Conservation (phyloP, 64 coral and sea anemone genomes). For the Montipora cactus region DNA sequence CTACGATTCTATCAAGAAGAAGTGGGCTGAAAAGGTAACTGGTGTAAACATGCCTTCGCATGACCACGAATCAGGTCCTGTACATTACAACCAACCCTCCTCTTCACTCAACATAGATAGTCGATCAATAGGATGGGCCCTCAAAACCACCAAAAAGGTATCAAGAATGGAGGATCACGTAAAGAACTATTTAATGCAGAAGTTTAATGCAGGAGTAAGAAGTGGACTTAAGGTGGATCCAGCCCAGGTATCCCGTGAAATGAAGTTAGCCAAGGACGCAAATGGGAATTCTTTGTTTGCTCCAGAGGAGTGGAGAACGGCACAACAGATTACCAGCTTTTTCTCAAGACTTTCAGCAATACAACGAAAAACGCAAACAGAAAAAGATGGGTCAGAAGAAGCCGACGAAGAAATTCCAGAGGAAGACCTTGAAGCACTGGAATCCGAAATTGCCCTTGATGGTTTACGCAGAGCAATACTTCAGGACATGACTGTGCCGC, state of each 20-base stretch:
- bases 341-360: slow-evolving; percentile 59
- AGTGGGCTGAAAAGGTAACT: slow-evolving; percentile 54
- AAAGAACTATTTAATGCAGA: slow-evolving; percentile 44
- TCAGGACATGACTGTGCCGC: background rate
- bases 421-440: slow-evolving; percentile 48
- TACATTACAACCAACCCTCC: background rate
- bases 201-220: slow-evolving; percentile 42
- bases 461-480: slow-evolving; percentile 24
- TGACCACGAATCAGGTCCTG: background rate
- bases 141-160: slow-evolving; percentile 25
- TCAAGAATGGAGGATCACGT: slow-evolving; percentile 10
- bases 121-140: slow-evolving; percentile 14
- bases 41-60: background rate
- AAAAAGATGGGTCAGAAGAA: slow-evolving; percentile 1
- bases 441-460: slow-evolving; percentile 46
- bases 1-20: slow-evolving; percentile 52
- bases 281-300: slow-evolving; percentile 45
- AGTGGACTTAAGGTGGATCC: slow-evolving; percentile 68
- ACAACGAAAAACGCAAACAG: slow-evolving; percentile 22
- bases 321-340: slow-evolving; percentile 61
- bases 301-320: slow-evolving; percentile 72
- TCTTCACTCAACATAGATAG: background rate
- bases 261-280: slow-evolving; percentile 57
- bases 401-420: slow-evolving; percentile 35
- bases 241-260: slow-evolving; percentile 54